Evolutionary conservation across 2,113 vertebrate species (phyloP), one percentile per base, ranked within the genome.

Genomic region (Megalops atlanticus): DNA sequence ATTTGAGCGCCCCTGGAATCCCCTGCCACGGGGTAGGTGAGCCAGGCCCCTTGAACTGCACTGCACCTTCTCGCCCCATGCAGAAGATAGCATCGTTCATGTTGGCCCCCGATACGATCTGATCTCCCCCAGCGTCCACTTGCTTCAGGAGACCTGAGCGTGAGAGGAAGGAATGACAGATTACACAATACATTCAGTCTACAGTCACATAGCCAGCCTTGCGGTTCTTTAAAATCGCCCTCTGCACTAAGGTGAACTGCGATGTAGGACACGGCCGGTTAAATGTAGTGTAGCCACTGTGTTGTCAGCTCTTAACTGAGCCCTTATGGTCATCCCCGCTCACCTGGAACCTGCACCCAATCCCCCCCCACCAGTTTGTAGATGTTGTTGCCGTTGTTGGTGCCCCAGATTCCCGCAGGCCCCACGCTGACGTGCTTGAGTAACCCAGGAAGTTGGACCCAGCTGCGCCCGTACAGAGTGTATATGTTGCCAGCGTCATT

Each of bases 361-460:
- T 47, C 27, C 5, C 58, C 83, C 14, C 35, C 40, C 74, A 80
- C 68, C 10, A 82, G 74, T 47, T 80, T 82, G 40, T 76, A 82
- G 73, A 81, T 80, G 24, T 27, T 0, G 15, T 74, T 38, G 12
- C 4, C 35, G 4, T 33, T 74, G 38, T 31, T 38, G 36, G 41
- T 68, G 0, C 54, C 74, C 40, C 12, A 45, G 68, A 52, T 54
- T 2, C 78, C 77, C 14, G 33, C 12, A 14, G 18, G 79, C 10
- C 81, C 79, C 38, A 76, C 18, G 21, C 10, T 79, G 77, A 85
- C 78, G 24, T 87, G 76, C n/a, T 78, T 85, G 6, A 85, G 76
- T 4, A n/a, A 70, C 49, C 33, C 80, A 36, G 31, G 41, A 36
- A 35, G 0, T 0, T 74, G 64, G 45, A 4, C 38, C 75, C 76